Evolutionary conservation across 2,888 invertebrate species (phyloP).

Genomic region (Trissolcus brochymenae): DNA sequence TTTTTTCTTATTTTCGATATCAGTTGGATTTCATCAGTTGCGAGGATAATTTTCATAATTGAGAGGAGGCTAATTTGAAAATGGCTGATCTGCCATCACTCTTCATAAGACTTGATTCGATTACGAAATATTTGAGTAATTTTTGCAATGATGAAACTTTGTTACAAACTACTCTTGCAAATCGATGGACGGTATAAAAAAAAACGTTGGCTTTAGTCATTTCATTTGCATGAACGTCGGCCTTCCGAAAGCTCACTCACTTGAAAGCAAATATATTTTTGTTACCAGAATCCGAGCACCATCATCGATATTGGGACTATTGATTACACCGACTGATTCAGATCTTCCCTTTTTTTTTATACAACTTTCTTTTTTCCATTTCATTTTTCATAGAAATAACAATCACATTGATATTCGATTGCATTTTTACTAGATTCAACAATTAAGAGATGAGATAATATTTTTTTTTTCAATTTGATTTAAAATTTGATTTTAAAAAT

Average conservation of each 20-base stretch:
- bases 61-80: too few species aligned
- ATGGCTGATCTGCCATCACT: too few species aligned
- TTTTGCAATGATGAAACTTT: constrained; percentile 1
- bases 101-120: too few species aligned
- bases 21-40: too few species aligned
- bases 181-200: neutral
- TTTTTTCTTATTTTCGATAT: too few species aligned
- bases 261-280: constrained; percentile 1
- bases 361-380: neutral
- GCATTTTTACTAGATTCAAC: too few species aligned
- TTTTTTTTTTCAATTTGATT: too few species aligned
- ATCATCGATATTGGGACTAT: neutral
- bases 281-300: neutral
- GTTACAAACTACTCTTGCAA: neutral
- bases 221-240: too few species aligned
- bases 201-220: neutral
- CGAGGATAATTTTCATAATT: too few species aligned
- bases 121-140: neutral
- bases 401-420: too few species aligned
- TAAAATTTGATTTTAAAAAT: too few species aligned
- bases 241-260: neutral
- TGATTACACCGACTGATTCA: neutral
- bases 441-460: too few species aligned
- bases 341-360: neutral
- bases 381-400: neutral